Conservation (phyloP, 2,888 invertebrate genomes). For the Netelia fuscicornis region DNA sequence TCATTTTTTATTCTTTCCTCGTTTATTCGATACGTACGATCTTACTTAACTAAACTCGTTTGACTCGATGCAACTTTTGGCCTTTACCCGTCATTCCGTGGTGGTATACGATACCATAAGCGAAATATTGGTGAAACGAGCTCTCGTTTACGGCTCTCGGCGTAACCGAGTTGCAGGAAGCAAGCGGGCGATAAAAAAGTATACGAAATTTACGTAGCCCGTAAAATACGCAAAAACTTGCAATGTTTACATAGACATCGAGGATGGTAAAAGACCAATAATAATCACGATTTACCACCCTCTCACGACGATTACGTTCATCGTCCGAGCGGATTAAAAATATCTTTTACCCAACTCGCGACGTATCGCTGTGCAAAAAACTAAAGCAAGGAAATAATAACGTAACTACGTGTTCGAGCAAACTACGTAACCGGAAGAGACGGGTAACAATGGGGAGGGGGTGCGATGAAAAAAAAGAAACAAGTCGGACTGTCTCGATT, state of each 20-base stretch:
- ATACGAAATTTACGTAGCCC: slow-evolving; percentile 1
- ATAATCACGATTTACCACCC: no score
- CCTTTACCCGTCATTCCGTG: background rate
- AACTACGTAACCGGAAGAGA: slow-evolving; percentile 57
- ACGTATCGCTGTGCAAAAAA: slow-evolving; percentile 11
- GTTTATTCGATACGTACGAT: background rate
- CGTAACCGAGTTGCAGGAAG: background rate
- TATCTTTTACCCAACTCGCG: background rate
- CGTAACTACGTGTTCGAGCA: slow-evolving; percentile 20
- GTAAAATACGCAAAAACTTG: background rate
- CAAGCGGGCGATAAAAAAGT: background rate
- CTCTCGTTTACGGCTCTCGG: background rate
- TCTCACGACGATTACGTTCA: no score
- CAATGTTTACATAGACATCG: background rate
- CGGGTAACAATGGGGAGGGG: slow-evolving; percentile 29
- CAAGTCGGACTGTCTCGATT: slow-evolving; percentile 33
- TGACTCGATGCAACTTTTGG: background rate
- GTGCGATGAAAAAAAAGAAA: slow-evolving; percentile 44
- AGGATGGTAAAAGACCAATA: no score
- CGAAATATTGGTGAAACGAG: background rate
- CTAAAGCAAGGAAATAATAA: slow-evolving; percentile 44
- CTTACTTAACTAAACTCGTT: background rate
- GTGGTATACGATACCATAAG: background rate
- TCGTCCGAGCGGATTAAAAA: background rate
- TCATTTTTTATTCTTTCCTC: slow-evolving; percentile 1